Evolutionary conservation across 1,140 invertebrate genomes (phyloP).

Genomic region (Pomacea maculata): DNA sequence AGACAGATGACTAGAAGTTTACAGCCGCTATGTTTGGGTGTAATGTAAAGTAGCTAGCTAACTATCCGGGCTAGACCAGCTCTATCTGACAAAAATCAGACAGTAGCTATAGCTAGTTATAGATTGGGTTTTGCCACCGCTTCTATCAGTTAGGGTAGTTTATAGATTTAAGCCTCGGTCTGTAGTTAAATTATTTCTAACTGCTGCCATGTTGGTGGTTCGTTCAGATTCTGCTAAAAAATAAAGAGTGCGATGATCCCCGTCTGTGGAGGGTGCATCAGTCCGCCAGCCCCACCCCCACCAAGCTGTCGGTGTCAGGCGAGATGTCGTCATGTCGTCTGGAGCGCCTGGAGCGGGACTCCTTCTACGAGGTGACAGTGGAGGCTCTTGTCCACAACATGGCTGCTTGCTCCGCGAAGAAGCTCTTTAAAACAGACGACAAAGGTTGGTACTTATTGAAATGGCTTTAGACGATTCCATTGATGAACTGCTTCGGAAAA

Average conservation of each 20-base stretch:
- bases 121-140: too few species aligned
- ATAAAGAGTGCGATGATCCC: constrained; percentile 21
- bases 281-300: constrained; percentile 3
- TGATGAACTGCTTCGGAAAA: too few species aligned
- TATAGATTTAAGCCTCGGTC: too few species aligned
- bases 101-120: too few species aligned
- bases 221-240: constrained; percentile 15
- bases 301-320: constrained; percentile 12
- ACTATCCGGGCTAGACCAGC: too few species aligned
- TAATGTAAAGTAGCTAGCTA: too few species aligned
- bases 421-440: constrained; percentile 20
- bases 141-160: too few species aligned
- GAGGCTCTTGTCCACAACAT: constrained; percentile 14
- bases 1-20: neutral
- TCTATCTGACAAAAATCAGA: too few species aligned
- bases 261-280: constrained; percentile 18
- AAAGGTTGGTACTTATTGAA: constrained; percentile 7
- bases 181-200: too few species aligned
- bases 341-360: constrained; percentile 10
- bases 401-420: neutral
- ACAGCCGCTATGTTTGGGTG: neutral
- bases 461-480: too few species aligned
- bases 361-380: constrained; percentile 25
- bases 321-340: constrained; percentile 15
- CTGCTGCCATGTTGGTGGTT: neutral